These are phyloP conservation scores for Bubalus kerabau DNA, from an alignment of 2,113 vertebrate genomes.

Conservation along the genomic window DNA sequence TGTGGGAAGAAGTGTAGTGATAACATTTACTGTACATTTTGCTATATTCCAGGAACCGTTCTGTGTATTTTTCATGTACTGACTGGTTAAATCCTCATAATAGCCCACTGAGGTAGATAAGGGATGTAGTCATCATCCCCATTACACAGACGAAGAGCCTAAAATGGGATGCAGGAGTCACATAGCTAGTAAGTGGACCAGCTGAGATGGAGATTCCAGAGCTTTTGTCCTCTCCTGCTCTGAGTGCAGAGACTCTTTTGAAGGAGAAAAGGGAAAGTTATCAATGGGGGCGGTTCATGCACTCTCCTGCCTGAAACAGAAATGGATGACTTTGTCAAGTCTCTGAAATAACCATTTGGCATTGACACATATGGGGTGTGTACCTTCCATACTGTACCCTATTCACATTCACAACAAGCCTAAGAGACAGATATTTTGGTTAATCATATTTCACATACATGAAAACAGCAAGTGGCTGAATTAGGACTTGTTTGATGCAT, in stretches of 20 bases:
- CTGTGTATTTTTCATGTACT: not conserved
- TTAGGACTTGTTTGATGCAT: not conserved
- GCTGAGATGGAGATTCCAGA: not conserved
- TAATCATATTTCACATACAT: slow-evolving; percentile 24
- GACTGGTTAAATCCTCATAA: not conserved
- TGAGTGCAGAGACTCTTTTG: not conserved
- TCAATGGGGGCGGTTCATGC: not conserved
- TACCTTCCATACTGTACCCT: not conserved
- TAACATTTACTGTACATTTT: not conserved
- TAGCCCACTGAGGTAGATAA: not conserved
- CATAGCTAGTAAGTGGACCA: not conserved
- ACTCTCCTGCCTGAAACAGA: not conserved
- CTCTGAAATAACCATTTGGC: not conserved
- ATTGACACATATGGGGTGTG: not conserved
- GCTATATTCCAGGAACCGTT: not conserved
- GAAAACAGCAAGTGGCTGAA: not conserved
- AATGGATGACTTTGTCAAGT: not conserved
- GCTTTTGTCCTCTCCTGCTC: not conserved
- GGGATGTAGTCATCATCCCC: not conserved
- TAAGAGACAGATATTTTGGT: not conserved
- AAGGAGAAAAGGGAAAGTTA: not conserved
- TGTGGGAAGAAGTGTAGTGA: not conserved
- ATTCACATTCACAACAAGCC: not conserved
- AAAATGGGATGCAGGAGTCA: not conserved
- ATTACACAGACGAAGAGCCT: slow-evolving; percentile 1